Percentiles rank a stretch among this genome's conserved stretches.
Evolutionary conservation across 2,888 invertebrate genomes (phyloP).

Genomic region (Thereva unica): DNA sequence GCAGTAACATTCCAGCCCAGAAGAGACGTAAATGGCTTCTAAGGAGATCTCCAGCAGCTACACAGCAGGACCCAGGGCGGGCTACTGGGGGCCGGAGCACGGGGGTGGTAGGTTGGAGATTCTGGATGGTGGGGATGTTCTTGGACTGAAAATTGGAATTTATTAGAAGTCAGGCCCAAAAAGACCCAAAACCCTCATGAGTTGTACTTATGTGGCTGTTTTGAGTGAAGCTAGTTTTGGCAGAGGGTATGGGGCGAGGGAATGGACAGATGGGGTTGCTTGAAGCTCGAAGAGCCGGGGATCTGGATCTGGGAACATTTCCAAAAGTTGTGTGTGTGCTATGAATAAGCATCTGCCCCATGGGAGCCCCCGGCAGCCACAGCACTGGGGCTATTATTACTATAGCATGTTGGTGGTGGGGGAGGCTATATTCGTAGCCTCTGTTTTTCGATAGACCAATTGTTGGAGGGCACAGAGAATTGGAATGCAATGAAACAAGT

Average conservation of each 20-base stretch:
- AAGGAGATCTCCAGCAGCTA: slow-evolving; percentile 6
- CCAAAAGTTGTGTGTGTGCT: slow-evolving; percentile 9
- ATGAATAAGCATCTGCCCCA: slow-evolving; percentile 9
- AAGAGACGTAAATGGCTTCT: slow-evolving; percentile 33
- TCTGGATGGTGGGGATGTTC: slow-evolving; percentile 11
- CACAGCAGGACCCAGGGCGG: too few species aligned
- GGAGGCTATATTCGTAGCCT: neutral
- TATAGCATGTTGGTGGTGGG: neutral
- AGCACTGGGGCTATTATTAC: slow-evolving; percentile 19
- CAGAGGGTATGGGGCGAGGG: neutral
- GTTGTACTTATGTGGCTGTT: slow-evolving; percentile 27
- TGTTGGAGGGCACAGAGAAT: slow-evolving; percentile 12
- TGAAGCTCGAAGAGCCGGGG: neutral
- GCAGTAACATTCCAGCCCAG: slow-evolving; percentile 17
- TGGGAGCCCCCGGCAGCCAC: slow-evolving; percentile 18
- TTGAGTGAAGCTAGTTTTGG: neutral
- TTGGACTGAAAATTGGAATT: slow-evolving; percentile 35
- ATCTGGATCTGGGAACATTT: neutral
- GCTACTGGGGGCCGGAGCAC: too few species aligned
- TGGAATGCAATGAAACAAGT: slow-evolving; percentile 26
- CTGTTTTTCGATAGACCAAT: slow-evolving; percentile 11
- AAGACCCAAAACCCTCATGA: slow-evolving; percentile 31
- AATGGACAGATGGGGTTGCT: slow-evolving; percentile 6
- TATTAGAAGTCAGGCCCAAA: slow-evolving; percentile 33
- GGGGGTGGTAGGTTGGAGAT: too few species aligned